Evolutionary conservation across 2,797 vertebrate species (phyloP), one percentile per base, ranked within the genome.

Genomic region (Tarsius wallacei): DNA sequence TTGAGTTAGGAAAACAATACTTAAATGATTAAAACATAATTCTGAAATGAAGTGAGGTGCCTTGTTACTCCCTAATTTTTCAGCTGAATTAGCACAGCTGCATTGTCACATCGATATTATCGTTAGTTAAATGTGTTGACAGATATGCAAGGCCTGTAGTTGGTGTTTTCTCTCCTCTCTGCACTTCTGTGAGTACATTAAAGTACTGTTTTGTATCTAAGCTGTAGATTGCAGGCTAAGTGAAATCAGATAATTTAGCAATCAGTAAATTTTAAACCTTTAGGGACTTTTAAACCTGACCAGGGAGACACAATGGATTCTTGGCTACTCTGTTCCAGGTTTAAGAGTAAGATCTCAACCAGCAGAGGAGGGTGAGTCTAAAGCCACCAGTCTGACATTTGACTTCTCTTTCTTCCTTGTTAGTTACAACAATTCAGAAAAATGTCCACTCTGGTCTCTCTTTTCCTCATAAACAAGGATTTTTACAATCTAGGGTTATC

Each of bases 131-230:
- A 33, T 53, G 22, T 77, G 66, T 71, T 19, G 42, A 82, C n/a
- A 94, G 68, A 47, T 49, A 57, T 0, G 0, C 5, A 74, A 95
- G 97, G n/a, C 14, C 82, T 53, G 7, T 17, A 33, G 0, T 42
- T 92, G 68, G 10, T n/a, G 28, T 91, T 94, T 94, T 71, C 76
- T 86, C 17, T 91, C 36, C 82, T 76, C 77, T 93, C 47, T 28
- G 6, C 80, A 31, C n/a, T 68, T 47, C 13, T 78, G 5, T 16
- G 15, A 24, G n/a, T 71, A 68, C 10, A 70, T 63, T 90, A 68
- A 94, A 94, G 33, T 33, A 61, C 6, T 17, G 4, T 47, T 90
- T 13, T 81, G 85, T 91, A 68, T 57, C 59, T 93, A 63, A 66
- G 7, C 87, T 64, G 16, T 61, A 93, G 85, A 49, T 51, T 70